A percentile compares a stretch with the other conserved stretches of the same genome.
phyloP scores from a whole-genome alignment of 2,797 vertebrate genomes.

The Girardinus metallicus region DNA sequence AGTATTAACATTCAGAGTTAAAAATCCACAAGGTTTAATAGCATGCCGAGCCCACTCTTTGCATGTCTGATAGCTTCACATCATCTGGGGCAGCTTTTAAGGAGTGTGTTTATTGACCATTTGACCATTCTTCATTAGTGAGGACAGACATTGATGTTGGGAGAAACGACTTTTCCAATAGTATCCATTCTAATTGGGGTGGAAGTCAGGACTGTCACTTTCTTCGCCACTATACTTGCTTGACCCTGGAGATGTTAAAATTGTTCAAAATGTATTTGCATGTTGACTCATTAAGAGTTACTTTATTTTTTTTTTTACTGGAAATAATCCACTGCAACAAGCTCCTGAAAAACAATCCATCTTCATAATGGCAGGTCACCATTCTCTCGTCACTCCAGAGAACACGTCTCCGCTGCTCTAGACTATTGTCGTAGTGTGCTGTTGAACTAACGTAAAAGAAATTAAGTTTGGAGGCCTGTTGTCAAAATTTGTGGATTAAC shows the following conservation, averaged over 20 bases:
- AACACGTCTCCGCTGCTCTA: background rate
- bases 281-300: background rate
- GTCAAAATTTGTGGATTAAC: background rate
- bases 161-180: background rate
- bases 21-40: background rate
- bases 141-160: too few relatives aligned
- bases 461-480: background rate
- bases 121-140: too few relatives aligned
- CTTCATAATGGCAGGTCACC: background rate
- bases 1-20: background rate
- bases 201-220: background rate
- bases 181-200: background rate
- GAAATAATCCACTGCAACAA: background rate
- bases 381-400: background rate
- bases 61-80: background rate
- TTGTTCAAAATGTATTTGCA: background rate
- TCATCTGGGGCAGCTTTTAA: background rate
- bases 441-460: background rate
- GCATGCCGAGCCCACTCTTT: background rate
- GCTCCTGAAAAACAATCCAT: background rate
- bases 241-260: background rate
- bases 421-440: background rate
- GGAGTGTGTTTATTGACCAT: too few relatives aligned
- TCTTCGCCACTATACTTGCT: background rate
- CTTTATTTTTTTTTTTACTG: background rate